Percentiles rank a stretch among this genome's conserved stretches.
Conservation (phyloP, 2,888 invertebrate species). For the Cylindroiulus punctatus region DNA sequence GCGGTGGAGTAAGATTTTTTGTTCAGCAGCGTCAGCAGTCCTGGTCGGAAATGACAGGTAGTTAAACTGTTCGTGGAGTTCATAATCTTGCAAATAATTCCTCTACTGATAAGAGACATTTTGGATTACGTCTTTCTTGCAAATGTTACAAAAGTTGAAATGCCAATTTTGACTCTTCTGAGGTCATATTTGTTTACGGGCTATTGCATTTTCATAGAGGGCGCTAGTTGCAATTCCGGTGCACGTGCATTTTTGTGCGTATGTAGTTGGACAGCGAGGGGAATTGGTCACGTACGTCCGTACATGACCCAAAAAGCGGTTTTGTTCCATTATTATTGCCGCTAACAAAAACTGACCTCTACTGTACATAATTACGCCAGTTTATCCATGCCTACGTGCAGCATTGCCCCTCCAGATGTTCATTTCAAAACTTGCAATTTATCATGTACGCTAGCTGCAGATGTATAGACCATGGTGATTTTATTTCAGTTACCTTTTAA, state of each 20-base stretch:
- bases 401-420: too few relatives aligned
- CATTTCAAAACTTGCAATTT: too few relatives aligned
- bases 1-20: neutral
- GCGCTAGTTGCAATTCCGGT: neutral
- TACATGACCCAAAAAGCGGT: neutral
- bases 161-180: neutral
- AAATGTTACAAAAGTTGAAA: neutral
- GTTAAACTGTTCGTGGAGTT: neutral
- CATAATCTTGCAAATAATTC: neutral
- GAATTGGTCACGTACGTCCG: neutral
- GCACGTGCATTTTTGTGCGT: neutral
- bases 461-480: too few relatives aligned
- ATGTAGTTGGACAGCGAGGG: neutral
- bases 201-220: neutral
- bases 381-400: too few relatives aligned
- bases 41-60: neutral
- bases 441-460: too few relatives aligned
- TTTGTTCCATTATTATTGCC: too few relatives aligned
- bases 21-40: neutral
- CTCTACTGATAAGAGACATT: neutral
- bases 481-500: too few relatives aligned
- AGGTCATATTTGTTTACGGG: neutral
- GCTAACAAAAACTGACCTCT: neutral
- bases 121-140: neutral
- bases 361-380: too few relatives aligned